phyloP scores from a whole-genome alignment of 2,888 invertebrate species.

The Timema podura region DNA sequence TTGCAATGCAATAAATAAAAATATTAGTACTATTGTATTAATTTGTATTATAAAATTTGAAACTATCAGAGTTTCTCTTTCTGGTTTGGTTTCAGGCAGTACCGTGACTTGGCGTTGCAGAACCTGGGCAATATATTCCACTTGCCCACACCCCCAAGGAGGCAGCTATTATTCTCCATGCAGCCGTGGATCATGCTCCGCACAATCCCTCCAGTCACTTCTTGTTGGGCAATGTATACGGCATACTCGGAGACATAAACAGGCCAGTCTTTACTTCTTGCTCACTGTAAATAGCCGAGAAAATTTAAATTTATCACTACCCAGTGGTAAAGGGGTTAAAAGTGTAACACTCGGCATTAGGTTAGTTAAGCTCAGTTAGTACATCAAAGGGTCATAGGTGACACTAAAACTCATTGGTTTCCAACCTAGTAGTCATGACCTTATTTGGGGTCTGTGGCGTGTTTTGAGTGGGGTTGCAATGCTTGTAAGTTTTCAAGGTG shows the following conservation, averaged over 20 bases:
- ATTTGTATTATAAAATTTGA: no score
- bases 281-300: neutral
- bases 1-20: no score
- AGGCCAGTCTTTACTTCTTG: slow-evolving; percentile 30
- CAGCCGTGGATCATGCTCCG: slow-evolving; percentile 68
- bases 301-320: neutral
- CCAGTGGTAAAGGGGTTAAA: neutral
- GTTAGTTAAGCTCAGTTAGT: no score
- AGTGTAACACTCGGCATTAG: neutral
- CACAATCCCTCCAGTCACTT: slow-evolving; percentile 58
- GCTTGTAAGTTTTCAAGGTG: no score
- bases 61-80: no score
- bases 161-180: slow-evolving; percentile 66
- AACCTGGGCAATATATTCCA: slow-evolving; percentile 71
- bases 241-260: slow-evolving; percentile 65
- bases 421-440: no score
- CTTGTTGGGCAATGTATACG: slow-evolving; percentile 69
- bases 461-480: no score
- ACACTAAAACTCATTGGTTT: no score
- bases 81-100: slow-evolving; percentile 34
- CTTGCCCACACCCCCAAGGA: slow-evolving; percentile 63
- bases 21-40: no score
- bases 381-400: no score
- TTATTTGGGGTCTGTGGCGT: no score
- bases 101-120: slow-evolving; percentile 67